Percentiles rank a stretch among this genome's conserved stretches.
Conservation (phyloP, 2,113 vertebrate species). For the Setophaga kirtlandii region DNA sequence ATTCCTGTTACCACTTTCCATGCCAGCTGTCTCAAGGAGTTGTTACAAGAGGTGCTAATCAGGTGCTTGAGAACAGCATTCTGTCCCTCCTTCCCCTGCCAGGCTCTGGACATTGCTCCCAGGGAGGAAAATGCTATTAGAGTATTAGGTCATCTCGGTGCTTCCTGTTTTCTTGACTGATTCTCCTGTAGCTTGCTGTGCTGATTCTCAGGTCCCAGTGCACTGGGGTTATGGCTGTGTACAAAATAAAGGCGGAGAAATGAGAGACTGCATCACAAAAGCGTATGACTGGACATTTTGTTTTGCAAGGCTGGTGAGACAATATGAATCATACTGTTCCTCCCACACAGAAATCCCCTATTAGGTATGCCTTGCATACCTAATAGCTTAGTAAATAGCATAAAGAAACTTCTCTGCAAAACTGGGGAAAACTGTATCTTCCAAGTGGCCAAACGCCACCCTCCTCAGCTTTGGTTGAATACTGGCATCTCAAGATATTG, state of each 20-base stretch:
- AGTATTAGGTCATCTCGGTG: not conserved
- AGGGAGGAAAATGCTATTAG: not conserved
- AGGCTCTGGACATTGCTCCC: not conserved
- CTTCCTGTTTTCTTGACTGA: not conserved
- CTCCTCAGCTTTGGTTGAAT: not conserved
- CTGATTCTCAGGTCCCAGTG: not conserved
- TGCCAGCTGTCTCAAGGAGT: not conserved
- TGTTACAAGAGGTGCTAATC: not conserved
- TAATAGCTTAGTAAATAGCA: conserved; percentile 5
- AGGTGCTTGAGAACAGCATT: not conserved
- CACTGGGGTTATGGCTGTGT: not conserved
- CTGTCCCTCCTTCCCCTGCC: fast-evolving
- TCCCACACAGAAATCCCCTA: conserved; percentile 70
- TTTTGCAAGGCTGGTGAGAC: conserved; percentile 47
- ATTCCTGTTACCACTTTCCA: not conserved
- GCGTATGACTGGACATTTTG: conserved; percentile 5
- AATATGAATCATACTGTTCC: conserved; percentile 58
- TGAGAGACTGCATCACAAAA: not conserved
- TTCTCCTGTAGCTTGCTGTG: not conserved
- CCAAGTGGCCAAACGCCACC: not conserved
- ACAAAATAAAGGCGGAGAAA: conserved; percentile 9
- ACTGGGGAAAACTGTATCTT: not conserved
- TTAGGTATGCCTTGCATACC: conserved; percentile 16
- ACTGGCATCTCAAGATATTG: not conserved
- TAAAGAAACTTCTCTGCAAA: conserved; percentile 10